Base-by-base conservation (phyloP, 2,888 invertebrate species). In the Harmothoe impar region DNA sequence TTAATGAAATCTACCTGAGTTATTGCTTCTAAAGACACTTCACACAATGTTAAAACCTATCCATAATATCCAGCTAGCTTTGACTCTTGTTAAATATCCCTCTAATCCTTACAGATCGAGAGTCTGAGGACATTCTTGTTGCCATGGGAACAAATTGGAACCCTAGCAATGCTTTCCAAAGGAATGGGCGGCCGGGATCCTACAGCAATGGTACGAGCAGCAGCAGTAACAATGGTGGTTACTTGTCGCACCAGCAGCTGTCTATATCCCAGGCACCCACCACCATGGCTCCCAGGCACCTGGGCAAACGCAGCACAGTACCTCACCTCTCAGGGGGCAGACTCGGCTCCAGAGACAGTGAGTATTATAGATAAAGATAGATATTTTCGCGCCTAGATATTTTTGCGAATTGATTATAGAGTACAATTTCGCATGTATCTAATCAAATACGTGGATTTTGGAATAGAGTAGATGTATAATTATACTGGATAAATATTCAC, bases 111-210 rank as follows among this genome's bases (percentile, higher is more conserved):
- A 1, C 89, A 89, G 89, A 31, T 15, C 15, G 68, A 25, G 89
- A 89, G 25, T 31, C 90, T 29, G 90, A 62, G 52, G 90, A 91
- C 29, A 54, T 33, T 31, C 62, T 91, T 51, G 91, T 91, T 89
- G 91, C 91, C 35, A 91, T 91, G 91, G 91, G 91, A 33, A 91
- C 91, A 12, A 89, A 89, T 35, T 91, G 91, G 91, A 91, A 91
- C 52, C 91, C 91, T 29, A 89, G 56, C 86, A 86, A 86, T 29
- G 86, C 54, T 25, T 86, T 54, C 20, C 86, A 52, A 31, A 86
- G 86, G 17, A 52, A 86, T 54, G 54, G 86, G 7, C 86, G 86
- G 1, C 86, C 52, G 1, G 86, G 86, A 29, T 86, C 86, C 54
- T 86, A 54, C 20, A 86, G 86, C 29, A 86, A 86, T 29, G 86